Conservation (phyloP, 2,797 vertebrate genomes). For the Melanotaenia boesemani region DNA sequence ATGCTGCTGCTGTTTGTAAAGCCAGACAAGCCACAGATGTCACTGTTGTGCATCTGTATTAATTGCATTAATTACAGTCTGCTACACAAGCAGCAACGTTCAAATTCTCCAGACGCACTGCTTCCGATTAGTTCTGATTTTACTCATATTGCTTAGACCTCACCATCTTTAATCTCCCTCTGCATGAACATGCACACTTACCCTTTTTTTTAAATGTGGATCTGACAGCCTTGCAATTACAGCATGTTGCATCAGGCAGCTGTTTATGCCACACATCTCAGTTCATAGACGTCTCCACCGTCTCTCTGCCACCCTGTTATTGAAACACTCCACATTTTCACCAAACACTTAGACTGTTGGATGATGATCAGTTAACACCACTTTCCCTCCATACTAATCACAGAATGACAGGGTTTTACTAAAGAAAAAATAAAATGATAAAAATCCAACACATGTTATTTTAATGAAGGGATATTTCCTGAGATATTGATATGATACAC, state of each 20-base stretch:
- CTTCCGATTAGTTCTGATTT: slow-evolving; percentile 49
- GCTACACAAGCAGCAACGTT: slow-evolving; percentile 25
- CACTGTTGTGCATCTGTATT: slow-evolving; percentile 58
- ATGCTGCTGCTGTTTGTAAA: slow-evolving; percentile 24
- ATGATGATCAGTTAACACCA: slow-evolving; percentile 24
- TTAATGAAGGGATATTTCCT: slow-evolving; percentile 9
- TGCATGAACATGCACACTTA: slow-evolving; percentile 45
- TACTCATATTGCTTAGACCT: slow-evolving; percentile 46
- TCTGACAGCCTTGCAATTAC: slow-evolving; percentile 60
- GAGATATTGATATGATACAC: slow-evolving; percentile 4
- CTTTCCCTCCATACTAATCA: slow-evolving; percentile 14
- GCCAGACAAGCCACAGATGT: slow-evolving; percentile 57
- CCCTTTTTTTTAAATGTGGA: slow-evolving; percentile 28
- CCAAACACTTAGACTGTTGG: slow-evolving; percentile 22
- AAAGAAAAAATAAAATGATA: not conserved
- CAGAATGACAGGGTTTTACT: slow-evolving; percentile 10
- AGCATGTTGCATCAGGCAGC: slow-evolving; percentile 67
- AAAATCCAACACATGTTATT: not conserved
- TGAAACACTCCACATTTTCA: slow-evolving; percentile 19
- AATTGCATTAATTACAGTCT: slow-evolving; percentile 65
- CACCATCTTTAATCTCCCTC: slow-evolving; percentile 45
- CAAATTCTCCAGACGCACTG: slow-evolving; percentile 32
- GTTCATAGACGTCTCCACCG: slow-evolving; percentile 40
- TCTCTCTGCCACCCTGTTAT: slow-evolving; percentile 3
- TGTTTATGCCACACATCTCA: slow-evolving; percentile 51